Base-by-base conservation (phyloP, 2,797 vertebrate species). In the Etheostoma nigrum region DNA sequence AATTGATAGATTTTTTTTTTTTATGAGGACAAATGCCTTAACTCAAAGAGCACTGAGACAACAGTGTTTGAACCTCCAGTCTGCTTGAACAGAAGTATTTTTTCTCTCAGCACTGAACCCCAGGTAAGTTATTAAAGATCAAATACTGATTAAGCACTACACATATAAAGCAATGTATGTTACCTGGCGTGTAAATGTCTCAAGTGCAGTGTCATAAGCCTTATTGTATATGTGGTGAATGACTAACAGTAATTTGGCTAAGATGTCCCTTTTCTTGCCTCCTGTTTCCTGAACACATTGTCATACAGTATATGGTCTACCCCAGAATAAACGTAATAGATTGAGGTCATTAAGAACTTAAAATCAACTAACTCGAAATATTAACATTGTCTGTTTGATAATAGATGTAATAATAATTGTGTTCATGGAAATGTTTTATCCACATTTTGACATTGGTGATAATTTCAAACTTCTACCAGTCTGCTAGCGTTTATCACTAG, bases 111-210 rank as follows among this genome's bases (percentile, higher is more conserved):
- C 82, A 49, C 86, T 91, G 87, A 82, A 73, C 25, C 76, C 80
- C 71, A 87, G 89, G 92, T 93, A 79, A 90, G 90, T 74, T 48
- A 13, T 16, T 51, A 1, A n/a, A 27, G 5, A 44, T 40, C 25
- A n/a, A 10, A 51, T 44, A 33, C 18, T 54, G 36, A 70, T 49
- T 19, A 59, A 36, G 2, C 1, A 16, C 5, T 52, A 33, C 15
- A 53, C 25, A 52, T 25, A 25, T 5, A 51, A 36, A 51, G 23
- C 10, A 42, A 44, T 14, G 42, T 33, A 23, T 23, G 12, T 49
- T 47, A 57, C 10, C 59, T 47, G 23, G 23, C 18, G 14, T 33
- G 11, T 55, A 23, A 40, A 48, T 44, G 9, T 61, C 13, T 21
- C 1, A 57, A 42, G 12, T 61, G 36, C 44, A 23, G 15, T 65